Conservation (phyloP, 2,888 invertebrate species). For the Himalopsyche anomala region DNA sequence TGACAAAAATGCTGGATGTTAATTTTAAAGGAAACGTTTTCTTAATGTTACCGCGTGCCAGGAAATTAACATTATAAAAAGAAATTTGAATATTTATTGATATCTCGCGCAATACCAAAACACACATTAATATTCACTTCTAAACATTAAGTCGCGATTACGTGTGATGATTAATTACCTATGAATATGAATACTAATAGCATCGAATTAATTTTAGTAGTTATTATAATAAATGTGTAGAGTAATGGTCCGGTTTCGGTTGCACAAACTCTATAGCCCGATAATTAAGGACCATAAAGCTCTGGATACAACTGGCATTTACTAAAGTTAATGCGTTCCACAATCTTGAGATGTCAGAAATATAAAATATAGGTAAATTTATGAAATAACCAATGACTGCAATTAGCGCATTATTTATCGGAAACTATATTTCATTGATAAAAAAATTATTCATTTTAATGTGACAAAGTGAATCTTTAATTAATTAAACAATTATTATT, state of each 20-base stretch:
- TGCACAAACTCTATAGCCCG: not conserved
- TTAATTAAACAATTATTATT: no score
- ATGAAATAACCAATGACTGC: not conserved
- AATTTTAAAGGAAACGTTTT: no score
- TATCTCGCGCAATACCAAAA: not conserved
- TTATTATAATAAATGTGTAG: not conserved
- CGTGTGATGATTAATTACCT: not conserved
- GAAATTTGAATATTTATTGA: constrained; percentile 9
- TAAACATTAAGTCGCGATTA: not conserved
- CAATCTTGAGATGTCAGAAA: not conserved
- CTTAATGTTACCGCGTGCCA: no score
- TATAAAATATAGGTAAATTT: not conserved
- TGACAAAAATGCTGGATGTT: no score
- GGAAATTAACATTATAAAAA: not conserved
- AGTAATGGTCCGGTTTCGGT: constrained; percentile 2
- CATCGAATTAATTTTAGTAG: not conserved
- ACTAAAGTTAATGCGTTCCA: not conserved
- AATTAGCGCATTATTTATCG: constrained; percentile 12
- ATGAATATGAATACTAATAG: not conserved
- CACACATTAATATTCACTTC: not conserved
- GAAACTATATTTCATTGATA: not conserved
- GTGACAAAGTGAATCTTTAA: not conserved
- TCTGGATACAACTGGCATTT: constrained; percentile 4
- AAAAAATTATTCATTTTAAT: not conserved
- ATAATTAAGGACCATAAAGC: constrained; percentile 20